These are phyloP conservation scores for Rhinoptilus africanus DNA, from an alignment of 2,113 vertebrate genomes.

Conservation along the genomic window DNA sequence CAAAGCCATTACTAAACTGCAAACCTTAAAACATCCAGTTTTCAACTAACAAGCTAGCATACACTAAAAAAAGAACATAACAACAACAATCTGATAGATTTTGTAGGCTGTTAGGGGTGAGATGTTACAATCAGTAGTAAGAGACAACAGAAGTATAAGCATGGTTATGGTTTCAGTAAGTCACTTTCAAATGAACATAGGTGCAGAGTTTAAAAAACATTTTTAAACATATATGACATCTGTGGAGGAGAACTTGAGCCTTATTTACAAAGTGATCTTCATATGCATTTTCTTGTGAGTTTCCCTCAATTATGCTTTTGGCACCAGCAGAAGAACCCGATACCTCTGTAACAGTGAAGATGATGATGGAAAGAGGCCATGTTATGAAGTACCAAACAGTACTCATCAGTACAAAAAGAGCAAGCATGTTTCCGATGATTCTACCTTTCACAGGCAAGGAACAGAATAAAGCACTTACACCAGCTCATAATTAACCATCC, in stretches of 20 bases:
- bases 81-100: not conserved
- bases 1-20: not conserved
- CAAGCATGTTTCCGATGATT: not conserved
- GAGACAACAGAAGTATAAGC: not conserved
- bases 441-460: not conserved
- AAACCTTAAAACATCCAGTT: not conserved
- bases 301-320: not conserved
- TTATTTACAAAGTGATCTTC: not conserved
- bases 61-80: not conserved
- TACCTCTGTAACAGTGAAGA: not conserved
- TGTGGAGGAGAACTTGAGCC: not conserved
- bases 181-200: not conserved
- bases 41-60: not conserved
- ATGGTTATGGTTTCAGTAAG: not conserved
- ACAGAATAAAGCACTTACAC: not conserved
- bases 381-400: not conserved
- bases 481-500: not conserved
- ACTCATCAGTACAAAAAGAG: not conserved
- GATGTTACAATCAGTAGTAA: not conserved
- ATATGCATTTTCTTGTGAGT: not conserved
- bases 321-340: accelerated
- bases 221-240: not conserved
- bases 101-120: not conserved
- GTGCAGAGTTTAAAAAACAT: not conserved
- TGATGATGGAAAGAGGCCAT: not conserved